These are phyloP conservation scores for Lates japonicus DNA, from an alignment of 2,797 vertebrate genomes.

Conservation along the genomic window DNA sequence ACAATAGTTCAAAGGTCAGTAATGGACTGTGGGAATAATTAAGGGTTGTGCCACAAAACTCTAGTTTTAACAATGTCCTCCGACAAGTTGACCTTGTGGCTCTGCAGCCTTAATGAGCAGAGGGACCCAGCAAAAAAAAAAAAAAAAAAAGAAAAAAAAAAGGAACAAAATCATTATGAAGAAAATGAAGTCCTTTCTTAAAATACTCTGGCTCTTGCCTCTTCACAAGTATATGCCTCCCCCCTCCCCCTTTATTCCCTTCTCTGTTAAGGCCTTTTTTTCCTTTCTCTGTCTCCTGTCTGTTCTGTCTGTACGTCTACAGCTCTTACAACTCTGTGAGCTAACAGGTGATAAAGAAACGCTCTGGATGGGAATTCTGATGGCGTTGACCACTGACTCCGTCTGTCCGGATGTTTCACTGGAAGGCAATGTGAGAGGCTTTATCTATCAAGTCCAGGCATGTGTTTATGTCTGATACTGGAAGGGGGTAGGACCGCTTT, in stretches of 20 bases:
- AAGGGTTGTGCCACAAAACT: conserved; percentile 55
- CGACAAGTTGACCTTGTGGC: conserved; percentile 68
- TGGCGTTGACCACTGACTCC: conserved; percentile 68
- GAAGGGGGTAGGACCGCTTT: conserved; percentile 67
- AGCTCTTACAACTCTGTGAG: conserved; percentile 45
- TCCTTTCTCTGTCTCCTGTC: conserved; percentile 25
- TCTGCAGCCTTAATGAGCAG: conserved; percentile 57
- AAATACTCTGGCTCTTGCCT: conserved; percentile 30
- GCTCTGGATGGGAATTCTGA: conserved; percentile 63
- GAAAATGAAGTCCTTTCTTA: conserved; percentile 56
- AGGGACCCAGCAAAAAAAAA: conserved; percentile 23
- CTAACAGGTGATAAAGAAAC: conserved; percentile 54
- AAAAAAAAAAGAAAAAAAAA: conserved; percentile 30
- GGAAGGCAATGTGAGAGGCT: conserved; percentile 59
- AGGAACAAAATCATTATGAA: conserved; percentile 48
- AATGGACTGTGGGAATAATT: conserved; percentile 71
- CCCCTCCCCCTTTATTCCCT: not conserved
- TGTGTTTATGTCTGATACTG: conserved; percentile 76
- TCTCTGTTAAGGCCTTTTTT: conserved; percentile 39
- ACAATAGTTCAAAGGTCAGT: conserved; percentile 67
- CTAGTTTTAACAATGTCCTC: conserved; percentile 58
- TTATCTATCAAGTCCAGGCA: conserved; percentile 80
- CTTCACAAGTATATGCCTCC: conserved; percentile 12
- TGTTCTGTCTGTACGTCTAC: conserved; percentile 18
- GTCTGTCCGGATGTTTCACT: conserved; percentile 60